phyloP scores from a whole-genome alignment of 2,888 invertebrate species.

The Anthrax anthrax region DNA sequence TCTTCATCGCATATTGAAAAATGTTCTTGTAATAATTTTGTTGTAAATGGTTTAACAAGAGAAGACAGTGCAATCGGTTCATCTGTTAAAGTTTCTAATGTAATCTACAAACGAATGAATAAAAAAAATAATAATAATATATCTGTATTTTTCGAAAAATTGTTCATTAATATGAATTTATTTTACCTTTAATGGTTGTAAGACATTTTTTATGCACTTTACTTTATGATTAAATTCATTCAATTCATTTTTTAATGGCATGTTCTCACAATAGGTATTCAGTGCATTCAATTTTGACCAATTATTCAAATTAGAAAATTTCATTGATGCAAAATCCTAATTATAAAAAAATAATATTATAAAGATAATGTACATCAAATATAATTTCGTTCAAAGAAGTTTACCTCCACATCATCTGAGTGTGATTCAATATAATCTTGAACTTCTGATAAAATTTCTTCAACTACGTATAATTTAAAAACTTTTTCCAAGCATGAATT shows the following conservation, averaged over 20 bases:
- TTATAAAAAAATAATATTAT: not conserved
- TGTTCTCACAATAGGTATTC: not conserved
- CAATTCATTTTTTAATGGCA: not conserved
- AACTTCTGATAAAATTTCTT: conserved; percentile 1
- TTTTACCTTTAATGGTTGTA: not conserved
- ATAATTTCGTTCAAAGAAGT: not conserved
- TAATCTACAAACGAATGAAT: conserved; percentile 18
- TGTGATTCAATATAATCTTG: not conserved
- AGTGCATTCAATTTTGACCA: not conserved
- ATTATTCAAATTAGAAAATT: not conserved
- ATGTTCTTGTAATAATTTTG: conserved; percentile 27
- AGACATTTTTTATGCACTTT: not conserved
- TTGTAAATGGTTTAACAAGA: conserved; percentile 21
- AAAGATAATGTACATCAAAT: not conserved
- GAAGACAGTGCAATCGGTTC: conserved; percentile 27
- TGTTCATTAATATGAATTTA: no score
- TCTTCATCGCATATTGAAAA: conserved; percentile 23
- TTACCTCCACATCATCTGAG: not conserved
- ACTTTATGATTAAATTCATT: not conserved
- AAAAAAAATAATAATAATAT: not conserved
- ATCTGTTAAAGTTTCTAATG: conserved; percentile 28
- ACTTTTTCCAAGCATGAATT: conserved; percentile 10
- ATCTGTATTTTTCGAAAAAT: no score
- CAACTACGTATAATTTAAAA: conserved; percentile 5
- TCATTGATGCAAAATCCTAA: not conserved